A percentile compares a stretch with the other conserved stretches of the same genome.
Conservation (phyloP, 2,888 invertebrate genomes). For the Globia sparganii region DNA sequence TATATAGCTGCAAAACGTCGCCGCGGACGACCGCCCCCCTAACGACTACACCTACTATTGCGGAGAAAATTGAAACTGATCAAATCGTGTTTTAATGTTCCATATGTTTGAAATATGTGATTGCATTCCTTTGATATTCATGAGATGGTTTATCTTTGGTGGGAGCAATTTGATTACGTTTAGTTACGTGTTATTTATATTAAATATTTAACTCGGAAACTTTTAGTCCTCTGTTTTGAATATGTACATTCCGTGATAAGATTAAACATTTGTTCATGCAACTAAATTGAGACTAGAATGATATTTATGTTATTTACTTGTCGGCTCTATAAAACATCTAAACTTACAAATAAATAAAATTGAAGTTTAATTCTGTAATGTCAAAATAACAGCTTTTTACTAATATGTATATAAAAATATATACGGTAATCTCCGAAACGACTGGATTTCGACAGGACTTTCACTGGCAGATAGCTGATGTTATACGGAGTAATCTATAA, state of each 20-base stretch:
- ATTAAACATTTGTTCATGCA: background rate
- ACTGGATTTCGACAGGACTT: too few species aligned
- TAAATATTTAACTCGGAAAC: background rate
- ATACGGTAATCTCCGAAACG: too few species aligned
- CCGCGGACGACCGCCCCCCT: too few species aligned
- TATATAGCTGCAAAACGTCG: too few species aligned
- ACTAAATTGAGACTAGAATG: background rate
- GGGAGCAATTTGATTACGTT: background rate
- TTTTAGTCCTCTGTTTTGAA: constrained; percentile 7
- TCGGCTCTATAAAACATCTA: background rate
- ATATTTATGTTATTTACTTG: constrained; percentile 1
- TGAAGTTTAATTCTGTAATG: background rate
- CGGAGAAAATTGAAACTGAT: constrained; percentile 52
- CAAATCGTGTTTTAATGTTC: constrained; percentile 52
- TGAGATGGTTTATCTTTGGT: constrained; percentile 4
- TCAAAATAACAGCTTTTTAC: background rate
- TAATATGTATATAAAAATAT: background rate
- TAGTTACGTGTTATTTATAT: background rate
- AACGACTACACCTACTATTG: constrained; percentile 32
- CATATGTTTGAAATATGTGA: constrained; percentile 32
- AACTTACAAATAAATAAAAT: background rate
- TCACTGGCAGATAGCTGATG: too few species aligned
- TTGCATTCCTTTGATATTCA: constrained; percentile 26
- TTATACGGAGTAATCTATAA: too few species aligned
- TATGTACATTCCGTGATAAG: constrained; percentile 3